A percentile compares a stretch with the other conserved stretches of the same genome.
These are phyloP conservation scores for Epizoanthus ramosus DNA, from an alignment of 92 coral and sea anemone species.

Conservation along the genomic window DNA sequence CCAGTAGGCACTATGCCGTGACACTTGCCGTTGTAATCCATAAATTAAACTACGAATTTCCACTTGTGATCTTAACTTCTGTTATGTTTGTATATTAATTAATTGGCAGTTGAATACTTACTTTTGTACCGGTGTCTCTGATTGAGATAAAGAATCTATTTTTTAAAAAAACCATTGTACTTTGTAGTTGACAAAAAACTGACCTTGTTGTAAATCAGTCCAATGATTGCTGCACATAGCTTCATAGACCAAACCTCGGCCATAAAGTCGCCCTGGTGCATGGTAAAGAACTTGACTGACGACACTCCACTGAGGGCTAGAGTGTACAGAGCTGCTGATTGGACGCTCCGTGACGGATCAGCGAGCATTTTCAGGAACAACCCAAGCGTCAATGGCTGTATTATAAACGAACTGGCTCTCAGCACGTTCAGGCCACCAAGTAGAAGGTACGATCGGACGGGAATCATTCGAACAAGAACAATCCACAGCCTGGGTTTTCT, in stretches of 20 bases:
- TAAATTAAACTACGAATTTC: too few relatives aligned
- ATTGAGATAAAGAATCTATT: too few relatives aligned
- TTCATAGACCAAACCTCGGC: slow-evolving; percentile 12
- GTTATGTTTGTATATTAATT: too few relatives aligned
- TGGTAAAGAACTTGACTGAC: not conserved
- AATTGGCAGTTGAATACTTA: too few relatives aligned
- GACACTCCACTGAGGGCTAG: too few relatives aligned
- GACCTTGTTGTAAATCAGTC: not conserved
- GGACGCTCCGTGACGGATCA: not conserved
- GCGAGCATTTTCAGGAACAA: not conserved
- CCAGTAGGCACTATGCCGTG: too few relatives aligned
- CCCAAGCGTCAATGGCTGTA: not conserved
- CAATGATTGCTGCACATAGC: not conserved
- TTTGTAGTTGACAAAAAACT: not conserved
- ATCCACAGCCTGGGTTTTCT: not conserved
- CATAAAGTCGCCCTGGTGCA: not conserved
- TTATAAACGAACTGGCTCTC: not conserved
- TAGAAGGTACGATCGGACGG: not conserved
- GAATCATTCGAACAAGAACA: not conserved
- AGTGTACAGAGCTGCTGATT: too few relatives aligned
- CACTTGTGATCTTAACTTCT: too few relatives aligned
- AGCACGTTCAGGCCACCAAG: not conserved
- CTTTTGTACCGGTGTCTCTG: too few relatives aligned
- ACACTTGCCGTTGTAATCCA: too few relatives aligned
- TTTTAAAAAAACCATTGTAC: too few relatives aligned